Base-by-base conservation (phyloP, 2,888 invertebrate species). In the Torymus tubicola region DNA sequence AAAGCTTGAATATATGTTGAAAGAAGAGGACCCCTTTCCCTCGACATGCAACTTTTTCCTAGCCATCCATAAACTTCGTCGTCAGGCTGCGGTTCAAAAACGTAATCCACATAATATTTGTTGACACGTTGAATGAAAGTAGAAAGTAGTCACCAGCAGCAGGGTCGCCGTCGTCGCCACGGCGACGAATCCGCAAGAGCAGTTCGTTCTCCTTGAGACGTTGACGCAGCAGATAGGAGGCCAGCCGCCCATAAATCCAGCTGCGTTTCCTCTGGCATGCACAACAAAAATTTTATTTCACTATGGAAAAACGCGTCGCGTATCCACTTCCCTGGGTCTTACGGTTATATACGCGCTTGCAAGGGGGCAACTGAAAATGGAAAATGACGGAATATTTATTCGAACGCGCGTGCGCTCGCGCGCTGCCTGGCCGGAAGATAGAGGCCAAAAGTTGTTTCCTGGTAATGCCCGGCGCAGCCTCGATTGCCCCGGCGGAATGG, bases 241-340 rank as follows among this genome's bases (percentile, higher is more conserved):
- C 31, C 31, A 31, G 31, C 31, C 31, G 77, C 79, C 80, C 83
- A 82, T 85, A 85, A 85, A 85, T 83, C 83, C 82, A 8, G 65
- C 71, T 68, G 82, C 71, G 68, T 75, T 79, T 80, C 77, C 61
- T 5, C 70, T 61, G 5, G 31, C 31, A 31, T 31, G 31, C 69
- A 80, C 81, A 78, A 84, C 83, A 81, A 86, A 84, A 84, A 83
- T 84, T 83, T 84, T 85, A 83, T 84, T 83, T 83, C 79, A 80
- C 77, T 72, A 81, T 75, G 83, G 81, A 84, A 82, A 84, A 83
- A 81, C 31, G 31, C 31, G 78, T 83, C 71, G 83, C 74, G 50
- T n/a, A 55, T 61, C n/a, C 18, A 21, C 61, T 13, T 11, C n/a
- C 69, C 63, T 69, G 24, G 52, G 72, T 83, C 82, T 81, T 82